Evolutionary conservation across 2,888 invertebrate species (phyloP), one percentile per base, ranked within the genome.

Genomic region (Erannis defoliaria): DNA sequence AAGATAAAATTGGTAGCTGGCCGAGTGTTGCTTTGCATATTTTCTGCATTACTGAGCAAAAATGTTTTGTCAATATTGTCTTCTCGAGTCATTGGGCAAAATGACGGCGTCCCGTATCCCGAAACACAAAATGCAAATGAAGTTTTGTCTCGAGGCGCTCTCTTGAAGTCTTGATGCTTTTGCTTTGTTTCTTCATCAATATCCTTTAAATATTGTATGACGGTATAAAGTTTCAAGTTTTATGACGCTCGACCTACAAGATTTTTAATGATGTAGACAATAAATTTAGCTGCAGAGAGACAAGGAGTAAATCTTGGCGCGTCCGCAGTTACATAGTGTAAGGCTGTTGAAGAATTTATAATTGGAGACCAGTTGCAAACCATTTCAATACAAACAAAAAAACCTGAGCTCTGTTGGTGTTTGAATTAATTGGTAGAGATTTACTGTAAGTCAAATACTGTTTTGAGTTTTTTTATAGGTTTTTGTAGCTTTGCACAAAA

Each of bases 11-110:
- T 78, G 82, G 80, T 78, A 76, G 81, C 72, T 73, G 70, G 72
- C 76, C 70, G 72, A 75, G 73, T 81, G 76, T 85, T 75, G 80
- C 80, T 90, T 89, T 90, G 88, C 89, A 90, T 90, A 89, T 89
- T 89, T 89, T 86, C 85, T 86, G 85, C 88, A 89, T 89, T 86
- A 87, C 83, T 76, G 80, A 81, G 75, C 83, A 76, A 82, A 79
- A 84, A 82, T 83, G 85, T 86, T 88, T 90, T 88, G 89, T 90
- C 90, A 91, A 91, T 90, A 89, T 89, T 87, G 88, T 82, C 84
- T 83, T 70, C 74, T 72, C 81, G 81, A 83, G 72, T 85, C 84
- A 85, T 85, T 85, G 83, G 74, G 74, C 80, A 84, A 84, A 48
- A 84, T 84, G 82, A 83, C 81, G 72, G 67, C 71, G 73, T 72